These are phyloP conservation scores for Plebejus anna DNA, from an alignment of 2,888 invertebrate species.

Conservation along the genomic window DNA sequence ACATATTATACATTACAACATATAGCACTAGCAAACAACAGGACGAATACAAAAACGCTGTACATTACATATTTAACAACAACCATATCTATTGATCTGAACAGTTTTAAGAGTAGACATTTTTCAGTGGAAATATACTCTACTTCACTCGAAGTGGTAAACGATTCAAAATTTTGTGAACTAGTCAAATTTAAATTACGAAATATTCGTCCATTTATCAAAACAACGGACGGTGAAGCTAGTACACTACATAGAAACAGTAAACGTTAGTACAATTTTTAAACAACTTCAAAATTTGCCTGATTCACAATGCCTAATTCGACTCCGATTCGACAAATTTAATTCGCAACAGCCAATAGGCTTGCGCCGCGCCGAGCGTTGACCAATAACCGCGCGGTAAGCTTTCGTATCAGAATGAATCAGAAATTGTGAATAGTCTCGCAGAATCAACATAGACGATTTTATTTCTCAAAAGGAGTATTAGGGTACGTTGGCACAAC, in stretches of 20 bases:
- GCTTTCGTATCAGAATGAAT: background rate
- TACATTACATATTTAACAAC: constrained; percentile 49
- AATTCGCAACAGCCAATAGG: background rate
- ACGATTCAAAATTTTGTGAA: background rate
- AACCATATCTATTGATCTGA: constrained; percentile 35
- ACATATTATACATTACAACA: constrained; percentile 38
- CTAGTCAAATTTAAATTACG: background rate
- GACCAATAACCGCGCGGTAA: background rate
- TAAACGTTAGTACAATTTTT: background rate
- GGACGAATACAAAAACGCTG: constrained; percentile 44
- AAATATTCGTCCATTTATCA: background rate
- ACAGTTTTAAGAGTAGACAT: constrained; percentile 27
- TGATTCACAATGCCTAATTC: background rate
- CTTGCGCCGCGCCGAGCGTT: background rate
- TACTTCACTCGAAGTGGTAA: background rate
- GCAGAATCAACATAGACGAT: background rate
- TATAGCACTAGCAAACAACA: constrained; percentile 52
- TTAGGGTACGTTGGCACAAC: constrained; percentile 5
- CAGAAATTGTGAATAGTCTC: background rate
- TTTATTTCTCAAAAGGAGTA: background rate
- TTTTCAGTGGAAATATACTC: constrained; percentile 29
- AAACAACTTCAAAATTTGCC: background rate
- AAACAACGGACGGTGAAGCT: background rate
- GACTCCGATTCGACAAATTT: background rate
- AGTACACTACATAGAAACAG: constrained; percentile 4